phyloP scores from a whole-genome alignment of 2,113 vertebrate species.

The Morone chrysops region DNA sequence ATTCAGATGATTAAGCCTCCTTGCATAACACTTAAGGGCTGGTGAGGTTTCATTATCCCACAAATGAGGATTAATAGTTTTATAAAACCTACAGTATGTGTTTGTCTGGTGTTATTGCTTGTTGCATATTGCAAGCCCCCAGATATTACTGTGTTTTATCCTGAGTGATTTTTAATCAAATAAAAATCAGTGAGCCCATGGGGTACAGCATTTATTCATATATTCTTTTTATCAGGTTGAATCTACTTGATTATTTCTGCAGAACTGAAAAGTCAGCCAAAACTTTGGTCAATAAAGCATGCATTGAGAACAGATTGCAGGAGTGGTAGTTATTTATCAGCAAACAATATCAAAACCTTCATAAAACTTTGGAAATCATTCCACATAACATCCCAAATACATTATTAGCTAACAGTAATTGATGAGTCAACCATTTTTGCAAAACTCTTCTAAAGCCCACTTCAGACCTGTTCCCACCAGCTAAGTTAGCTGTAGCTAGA shows the following conservation, averaged over 20 bases:
- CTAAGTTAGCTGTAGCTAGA: neutral
- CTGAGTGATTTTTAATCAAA: constrained; percentile 8
- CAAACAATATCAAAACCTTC: neutral
- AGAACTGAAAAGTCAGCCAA: neutral
- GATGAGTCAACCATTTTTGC: neutral
- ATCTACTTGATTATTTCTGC: neutral
- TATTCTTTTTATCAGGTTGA: neutral
- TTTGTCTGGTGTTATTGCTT: neutral
- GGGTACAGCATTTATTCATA: neutral
- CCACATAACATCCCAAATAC: neutral
- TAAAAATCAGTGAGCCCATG: neutral
- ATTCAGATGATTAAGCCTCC: constrained; percentile 32
- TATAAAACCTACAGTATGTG: neutral
- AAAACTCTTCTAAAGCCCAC: neutral
- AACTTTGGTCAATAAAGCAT: neutral
- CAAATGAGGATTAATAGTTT: constrained; percentile 24
- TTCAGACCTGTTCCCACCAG: neutral
- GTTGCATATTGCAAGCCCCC: neutral
- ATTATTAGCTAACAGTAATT: neutral
- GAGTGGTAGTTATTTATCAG: neutral
- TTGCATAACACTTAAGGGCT: constrained; percentile 16
- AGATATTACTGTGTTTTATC: neutral
- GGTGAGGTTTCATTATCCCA: constrained; percentile 12
- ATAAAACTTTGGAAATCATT: neutral
- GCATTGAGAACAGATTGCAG: neutral